Percentiles rank a stretch among this genome's conserved stretches.
Evolutionary conservation across 2,113 vertebrate genomes (phyloP).

Genomic region (Sceloporus undulatus): DNA sequence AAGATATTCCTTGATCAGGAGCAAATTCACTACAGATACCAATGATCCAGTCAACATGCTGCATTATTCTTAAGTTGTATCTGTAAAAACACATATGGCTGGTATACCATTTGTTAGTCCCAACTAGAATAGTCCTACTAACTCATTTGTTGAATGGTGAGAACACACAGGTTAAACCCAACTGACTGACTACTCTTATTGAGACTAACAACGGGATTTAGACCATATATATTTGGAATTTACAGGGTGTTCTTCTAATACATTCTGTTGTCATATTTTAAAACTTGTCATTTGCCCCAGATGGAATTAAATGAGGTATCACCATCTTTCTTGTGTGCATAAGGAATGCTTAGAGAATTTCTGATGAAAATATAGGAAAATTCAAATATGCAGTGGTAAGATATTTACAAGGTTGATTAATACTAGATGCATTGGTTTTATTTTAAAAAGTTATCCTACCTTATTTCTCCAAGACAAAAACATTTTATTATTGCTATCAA

Average conservation of each 20-base stretch:
- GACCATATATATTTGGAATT: background rate
- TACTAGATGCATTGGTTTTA: slow-evolving; percentile 32
- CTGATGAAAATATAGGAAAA: slow-evolving; percentile 2
- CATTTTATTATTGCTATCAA: slow-evolving; percentile 78
- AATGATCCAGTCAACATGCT: background rate
- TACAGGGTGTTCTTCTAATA: slow-evolving; percentile 16
- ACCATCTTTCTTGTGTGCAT: background rate
- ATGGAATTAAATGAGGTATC: background rate
- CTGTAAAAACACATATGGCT: background rate
- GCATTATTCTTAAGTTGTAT: slow-evolving; percentile 9
- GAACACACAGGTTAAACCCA: too few species aligned
- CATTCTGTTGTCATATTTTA: background rate
- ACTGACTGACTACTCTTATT: too few species aligned
- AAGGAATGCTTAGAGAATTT: background rate
- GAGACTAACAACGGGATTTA: too few species aligned
- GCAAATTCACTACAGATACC: slow-evolving; percentile 18
- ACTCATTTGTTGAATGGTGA: too few species aligned
- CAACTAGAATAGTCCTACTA: too few species aligned
- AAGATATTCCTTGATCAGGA: background rate
- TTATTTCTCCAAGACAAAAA: slow-evolving; percentile 83
- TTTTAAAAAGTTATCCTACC: slow-evolving; percentile 62
- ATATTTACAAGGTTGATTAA: slow-evolving; percentile 35
- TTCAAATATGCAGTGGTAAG: slow-evolving; percentile 11
- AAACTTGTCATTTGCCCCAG: background rate
- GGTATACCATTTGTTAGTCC: too few species aligned